These are phyloP conservation scores for Hydrolagus colliei DNA, from an alignment of 2,797 vertebrate genomes.

Conservation along the genomic window DNA sequence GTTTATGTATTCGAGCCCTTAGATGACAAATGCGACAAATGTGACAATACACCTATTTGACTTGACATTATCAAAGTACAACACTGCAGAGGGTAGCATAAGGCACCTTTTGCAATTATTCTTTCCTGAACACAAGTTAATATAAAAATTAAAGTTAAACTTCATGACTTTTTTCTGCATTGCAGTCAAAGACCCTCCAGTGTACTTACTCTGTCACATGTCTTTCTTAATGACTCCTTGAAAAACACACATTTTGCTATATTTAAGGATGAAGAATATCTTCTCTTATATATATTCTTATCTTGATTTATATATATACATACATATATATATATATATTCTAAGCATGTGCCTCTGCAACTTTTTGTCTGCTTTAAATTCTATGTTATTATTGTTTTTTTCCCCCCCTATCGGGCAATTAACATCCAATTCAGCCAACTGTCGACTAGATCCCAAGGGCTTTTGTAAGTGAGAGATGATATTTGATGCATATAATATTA, in stretches of 20 bases:
- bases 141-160: not conserved
- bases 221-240: not conserved
- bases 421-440: not conserved
- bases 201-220: not conserved
- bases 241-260: not conserved
- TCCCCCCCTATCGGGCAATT: conserved; percentile 5
- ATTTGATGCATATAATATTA: not conserved
- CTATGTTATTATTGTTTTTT: not conserved
- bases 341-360: not conserved
- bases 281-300: not conserved
- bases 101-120: not conserved
- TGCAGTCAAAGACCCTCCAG: not conserved
- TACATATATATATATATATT: not conserved
- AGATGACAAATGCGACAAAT: too few species aligned
- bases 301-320: too few species aligned
- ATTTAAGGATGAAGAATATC: not conserved
- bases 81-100: not conserved
- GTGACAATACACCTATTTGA: too few species aligned
- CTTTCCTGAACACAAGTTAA: not conserved
- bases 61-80: not conserved
- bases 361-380: not conserved
- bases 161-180: too few species aligned
- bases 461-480: not conserved
- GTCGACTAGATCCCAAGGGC: not conserved
- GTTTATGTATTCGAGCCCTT: too few species aligned